A percentile compares a stretch with the other conserved stretches of the same genome.
These are phyloP conservation scores for Rhagoletis pomonella DNA, from an alignment of 1,140 invertebrate species.

Conservation along the genomic window DNA sequence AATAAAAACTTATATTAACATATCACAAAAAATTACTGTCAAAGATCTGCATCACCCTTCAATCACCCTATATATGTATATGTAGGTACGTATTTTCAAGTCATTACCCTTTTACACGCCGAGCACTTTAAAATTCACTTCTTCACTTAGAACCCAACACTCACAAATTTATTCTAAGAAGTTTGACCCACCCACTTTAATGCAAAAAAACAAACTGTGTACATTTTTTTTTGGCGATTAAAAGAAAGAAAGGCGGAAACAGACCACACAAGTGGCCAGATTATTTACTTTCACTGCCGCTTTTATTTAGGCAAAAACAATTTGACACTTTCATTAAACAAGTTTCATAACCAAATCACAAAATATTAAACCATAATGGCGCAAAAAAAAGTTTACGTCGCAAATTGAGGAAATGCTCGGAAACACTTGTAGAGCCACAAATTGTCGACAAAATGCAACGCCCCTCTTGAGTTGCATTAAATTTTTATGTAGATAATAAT, in stretches of 20 bases:
- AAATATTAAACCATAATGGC: background rate
- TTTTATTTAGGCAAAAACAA: background rate
- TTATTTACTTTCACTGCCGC: background rate
- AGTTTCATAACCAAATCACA: background rate
- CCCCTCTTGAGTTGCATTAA: background rate
- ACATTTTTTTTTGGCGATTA: too few species aligned
- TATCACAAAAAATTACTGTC: too few species aligned
- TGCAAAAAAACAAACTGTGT: too few species aligned
- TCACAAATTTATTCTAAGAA: too few species aligned
- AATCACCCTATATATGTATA: too few species aligned
- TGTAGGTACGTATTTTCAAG: too few species aligned
- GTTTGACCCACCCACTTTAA: too few species aligned
- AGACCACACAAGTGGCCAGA: background rate
- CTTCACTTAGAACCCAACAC: too few species aligned
- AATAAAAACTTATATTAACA: too few species aligned
- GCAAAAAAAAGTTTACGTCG: background rate
- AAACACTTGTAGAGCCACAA: background rate
- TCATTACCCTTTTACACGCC: too few species aligned
- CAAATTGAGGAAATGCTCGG: background rate
- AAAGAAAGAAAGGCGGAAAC: background rate
- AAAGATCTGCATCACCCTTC: too few species aligned
- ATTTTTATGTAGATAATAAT: background rate
- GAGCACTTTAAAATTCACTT: too few species aligned
- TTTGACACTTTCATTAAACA: background rate
- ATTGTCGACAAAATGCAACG: background rate